phyloP scores from a whole-genome alignment of 1,140 invertebrate species.

The Drosophila bocki region DNA sequence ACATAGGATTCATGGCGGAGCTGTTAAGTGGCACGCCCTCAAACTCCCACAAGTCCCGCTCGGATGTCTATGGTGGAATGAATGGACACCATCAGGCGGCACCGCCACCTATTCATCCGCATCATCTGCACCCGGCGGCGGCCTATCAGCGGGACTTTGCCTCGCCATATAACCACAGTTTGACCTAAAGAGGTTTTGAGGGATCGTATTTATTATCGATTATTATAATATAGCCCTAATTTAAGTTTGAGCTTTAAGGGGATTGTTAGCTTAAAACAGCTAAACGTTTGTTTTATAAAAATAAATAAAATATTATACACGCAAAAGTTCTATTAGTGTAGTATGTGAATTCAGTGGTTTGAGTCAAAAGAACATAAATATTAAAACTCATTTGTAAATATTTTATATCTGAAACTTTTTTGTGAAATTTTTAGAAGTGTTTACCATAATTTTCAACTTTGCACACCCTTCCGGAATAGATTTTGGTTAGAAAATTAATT shows the following conservation, averaged over 20 bases:
- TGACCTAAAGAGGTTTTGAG: conserved; percentile 10
- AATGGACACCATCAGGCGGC: conserved; percentile 76
- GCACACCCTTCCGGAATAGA: too few relatives aligned
- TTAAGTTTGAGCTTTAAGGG: neutral
- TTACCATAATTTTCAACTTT: neutral
- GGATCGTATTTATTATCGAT: neutral
- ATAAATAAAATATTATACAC: conserved; percentile 1
- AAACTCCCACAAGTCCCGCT: conserved; percentile 85
- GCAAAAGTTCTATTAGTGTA: neutral
- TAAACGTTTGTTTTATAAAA: neutral
- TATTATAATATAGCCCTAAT: neutral
- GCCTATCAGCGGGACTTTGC: conserved; percentile 81
- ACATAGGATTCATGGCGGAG: conserved; percentile 98
- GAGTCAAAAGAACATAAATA: neutral
- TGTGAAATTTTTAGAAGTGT: neutral
- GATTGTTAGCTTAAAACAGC: neutral
- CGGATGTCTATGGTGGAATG: conserved; percentile 76
- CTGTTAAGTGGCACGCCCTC: conserved; percentile 89
- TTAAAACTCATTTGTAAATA: neutral
- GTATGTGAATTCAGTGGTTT: neutral
- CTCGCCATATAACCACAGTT: conserved; percentile 78
- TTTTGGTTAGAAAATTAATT: too few relatives aligned
- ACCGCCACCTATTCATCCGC: conserved; percentile 72
- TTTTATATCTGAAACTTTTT: neutral
- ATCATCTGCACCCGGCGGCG: conserved; percentile 69